Evolutionary conservation across 2,888 invertebrate genomes (phyloP).

Genomic region (Hyposoter dolosus): DNA sequence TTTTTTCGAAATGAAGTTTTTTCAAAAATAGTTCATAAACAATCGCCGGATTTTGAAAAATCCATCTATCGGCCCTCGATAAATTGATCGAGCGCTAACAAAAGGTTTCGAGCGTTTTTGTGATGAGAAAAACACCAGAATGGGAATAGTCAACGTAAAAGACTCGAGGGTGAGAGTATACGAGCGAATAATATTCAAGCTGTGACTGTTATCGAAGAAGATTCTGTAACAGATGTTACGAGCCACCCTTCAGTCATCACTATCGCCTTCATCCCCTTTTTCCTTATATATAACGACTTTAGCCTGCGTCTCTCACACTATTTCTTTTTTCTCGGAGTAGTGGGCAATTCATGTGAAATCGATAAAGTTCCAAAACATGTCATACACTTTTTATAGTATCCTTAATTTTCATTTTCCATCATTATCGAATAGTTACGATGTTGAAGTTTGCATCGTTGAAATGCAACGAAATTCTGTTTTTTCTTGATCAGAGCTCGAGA

Average conservation of each 20-base stretch:
- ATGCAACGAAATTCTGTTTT: too few species aligned
- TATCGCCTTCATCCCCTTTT: conserved; percentile 52
- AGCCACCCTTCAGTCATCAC: conserved; percentile 58
- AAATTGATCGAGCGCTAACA: neutral
- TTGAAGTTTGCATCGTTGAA: too few species aligned
- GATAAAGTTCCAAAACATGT: neutral
- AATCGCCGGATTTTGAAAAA: neutral
- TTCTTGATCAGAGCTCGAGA: too few species aligned
- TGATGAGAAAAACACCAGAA: conserved; percentile 6
- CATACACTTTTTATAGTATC: neutral
- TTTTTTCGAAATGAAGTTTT: neutral
- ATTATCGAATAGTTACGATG: too few species aligned
- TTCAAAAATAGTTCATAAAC: too few species aligned
- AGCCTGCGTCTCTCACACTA: conserved; percentile 14
- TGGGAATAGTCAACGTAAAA: conserved; percentile 16
- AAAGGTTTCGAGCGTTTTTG: neutral
- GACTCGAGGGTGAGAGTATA: conserved; percentile 15
- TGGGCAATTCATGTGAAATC: conserved; percentile 1
- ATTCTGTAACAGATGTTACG: conserved; percentile 65
- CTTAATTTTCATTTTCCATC: neutral
- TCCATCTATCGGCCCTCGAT: neutral
- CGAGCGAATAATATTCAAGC: conserved; percentile 50
- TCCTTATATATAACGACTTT: conserved; percentile 41
- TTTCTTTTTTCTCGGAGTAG: neutral
- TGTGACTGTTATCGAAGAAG: conserved; percentile 54